Evolutionary conservation across 2,113 vertebrate species (phyloP), one percentile per base, ranked within the genome.

Genomic region (Apaloderma vittatum): DNA sequence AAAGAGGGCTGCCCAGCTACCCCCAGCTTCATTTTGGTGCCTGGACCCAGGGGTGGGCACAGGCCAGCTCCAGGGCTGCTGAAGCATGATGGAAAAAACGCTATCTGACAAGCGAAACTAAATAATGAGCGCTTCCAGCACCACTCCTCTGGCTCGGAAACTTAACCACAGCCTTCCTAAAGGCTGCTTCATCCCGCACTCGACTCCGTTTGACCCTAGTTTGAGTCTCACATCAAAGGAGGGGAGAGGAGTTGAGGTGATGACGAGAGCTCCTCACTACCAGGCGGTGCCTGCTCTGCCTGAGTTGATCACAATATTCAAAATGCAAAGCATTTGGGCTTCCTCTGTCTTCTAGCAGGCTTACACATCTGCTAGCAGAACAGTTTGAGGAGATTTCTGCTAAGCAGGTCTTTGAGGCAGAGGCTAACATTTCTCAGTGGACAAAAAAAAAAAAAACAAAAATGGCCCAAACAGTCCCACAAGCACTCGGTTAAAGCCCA

Each of bases 41-140:
- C 83, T 23, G n/a, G 36, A 55, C 34, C 12, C 61, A 8, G 20
- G 3, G 5, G 15, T 0, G 2, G 6, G 49, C 15, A 21, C 2
- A 1, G 1, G 0, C 26, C 63, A 51, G 88, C 45, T 12, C 73
- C 54, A 0, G 6, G 34, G 11, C 73, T 49, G 55, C 61, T 13
- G 45, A 77, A 83, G 55, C 52, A n/a, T 3, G 21, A 72, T 6
- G 82, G 92, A 96, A 95, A 95, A 95, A 96, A 79, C 10, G 3
- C 88, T 54, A 45, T 43, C 68, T 62, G 84, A 85, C 59, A 80
- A 88, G 55, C 5, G 79, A 92, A 96, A 95, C 77, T 81, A 82
- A 90, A 29, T 54, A 86, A 85, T 7, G 0, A 80, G 58, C 3
- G 2, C 62, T 63, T 52, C 83, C 83, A 89, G 58, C 22, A 30